Base-by-base conservation (phyloP, 1,140 invertebrate genomes). In the Drosophila saltans region DNA sequence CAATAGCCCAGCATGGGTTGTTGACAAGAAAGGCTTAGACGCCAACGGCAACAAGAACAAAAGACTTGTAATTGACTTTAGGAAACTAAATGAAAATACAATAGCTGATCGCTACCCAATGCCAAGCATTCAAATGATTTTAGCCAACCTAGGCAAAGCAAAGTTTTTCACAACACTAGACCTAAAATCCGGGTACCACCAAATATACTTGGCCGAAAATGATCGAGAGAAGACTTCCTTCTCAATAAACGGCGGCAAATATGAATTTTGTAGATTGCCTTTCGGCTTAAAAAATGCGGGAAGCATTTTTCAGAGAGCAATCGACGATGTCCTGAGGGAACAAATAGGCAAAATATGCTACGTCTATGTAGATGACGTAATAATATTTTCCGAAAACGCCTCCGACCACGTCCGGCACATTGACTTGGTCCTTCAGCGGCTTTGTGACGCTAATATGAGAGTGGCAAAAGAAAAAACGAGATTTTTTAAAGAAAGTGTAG, bases 81-180 rank as follows among this genome's bases (percentile, higher is more conserved):
- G 52, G 4, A 65, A 56, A 65, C 45, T 55, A 1, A 66, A 66
- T 11, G 16, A 33, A 6, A 66, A 43, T 66, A 30, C 28, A 11
- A 66, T 72, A 9, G 6, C 43, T 8, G 57, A 66, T 48, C 60
- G 30, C 43, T 60, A 65, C 33, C 24, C 61, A 10, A 65, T 56
- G 48, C 41, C 66, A 9, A 52, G 57, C 39, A 68, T 70, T 30
- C 9, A 10, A 5, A 40, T 65, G 28, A 59, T 64, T 40, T 33
- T 65, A 41, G 57, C 30, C 26, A 59, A 60, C 30, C 65, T 67
- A 21, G 65, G 26, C 24, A 41, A 65, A 41, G 63, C 48, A 10
- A 56, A 39, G 48, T 26, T 40, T 21, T 65, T 68, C 21, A 56
- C 33, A 10, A 60, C 45, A 0, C 45, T 68, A 8, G 26, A 57